Evolutionary conservation across 1,140 invertebrate genomes (phyloP), one percentile per base, ranked within the genome.

Genomic region (Drosophila busckii): DNA sequence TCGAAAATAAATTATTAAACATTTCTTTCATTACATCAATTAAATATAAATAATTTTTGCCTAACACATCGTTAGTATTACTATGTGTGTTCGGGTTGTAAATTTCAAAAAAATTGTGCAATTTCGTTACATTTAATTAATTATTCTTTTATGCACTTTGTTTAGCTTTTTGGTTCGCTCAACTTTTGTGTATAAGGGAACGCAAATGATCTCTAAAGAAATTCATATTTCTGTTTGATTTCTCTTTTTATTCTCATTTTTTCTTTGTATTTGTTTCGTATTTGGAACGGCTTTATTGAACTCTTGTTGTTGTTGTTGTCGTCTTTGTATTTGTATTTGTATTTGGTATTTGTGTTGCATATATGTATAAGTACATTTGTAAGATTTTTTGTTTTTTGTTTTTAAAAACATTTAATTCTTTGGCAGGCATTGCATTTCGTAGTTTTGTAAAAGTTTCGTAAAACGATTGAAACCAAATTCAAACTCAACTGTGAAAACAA

Each of bases 201-300:
- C 71, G 48, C 61, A 78, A 80, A 80, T 80, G 46, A 69, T 75
- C 55, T 75, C 41, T 48, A 68, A 82, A 82, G 69, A 80, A 80
- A 55, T 70, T 32, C 42, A 52, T 59, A 56, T 34, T 56, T 62
- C 54, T 59, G 53, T 73, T 71, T 55, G 63, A 61, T 61, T 80
- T 63, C 52, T 52, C 60, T 31, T 40, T 40, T 25, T 13, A 29
- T 44, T 8, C 26, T 55, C 44, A 31, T 63, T 52, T 63, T 58
- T 50, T 63, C 34, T 56, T 61, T 37, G 4, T 19, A 53, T 44
- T 54, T 46, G 53, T 69, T 73, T 80, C 41, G 50, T 75, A 25
- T 50, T 78, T 86, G 84, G 84, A 86, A 85, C 84, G 84, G 84
- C 84, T 76, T 86, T 80, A 85, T 86, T 86, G 84, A 84, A 86